Evolutionary conservation across 2,888 invertebrate species (phyloP).

Genomic region (Nomada fucata): DNA sequence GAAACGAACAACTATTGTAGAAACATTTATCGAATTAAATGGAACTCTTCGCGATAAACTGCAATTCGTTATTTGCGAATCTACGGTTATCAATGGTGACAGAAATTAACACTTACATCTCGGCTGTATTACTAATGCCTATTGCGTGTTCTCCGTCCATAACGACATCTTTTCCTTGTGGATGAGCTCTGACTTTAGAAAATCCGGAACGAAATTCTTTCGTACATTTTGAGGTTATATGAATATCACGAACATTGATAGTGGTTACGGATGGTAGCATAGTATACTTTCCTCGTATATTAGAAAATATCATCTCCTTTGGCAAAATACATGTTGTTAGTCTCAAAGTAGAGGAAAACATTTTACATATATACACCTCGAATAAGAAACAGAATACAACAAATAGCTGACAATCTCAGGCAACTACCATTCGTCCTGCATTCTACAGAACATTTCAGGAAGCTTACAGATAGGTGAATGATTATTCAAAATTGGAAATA

Average conservation of each 20-base stretch:
- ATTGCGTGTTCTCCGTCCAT: conserved; percentile 24
- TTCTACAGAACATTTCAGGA: neutral
- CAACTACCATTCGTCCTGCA: neutral
- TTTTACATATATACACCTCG: conserved; percentile 10
- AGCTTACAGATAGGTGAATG: neutral
- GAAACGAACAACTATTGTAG: conserved; percentile 67
- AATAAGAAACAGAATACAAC: neutral
- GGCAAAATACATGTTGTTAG: neutral
- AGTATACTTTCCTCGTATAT: neutral
- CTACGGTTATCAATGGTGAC: neutral
- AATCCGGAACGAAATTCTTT: conserved; percentile 24
- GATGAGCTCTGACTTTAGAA: neutral
- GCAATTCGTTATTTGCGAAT: neutral
- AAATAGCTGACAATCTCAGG: no score
- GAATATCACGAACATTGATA: conserved; percentile 35
- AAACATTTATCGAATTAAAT: neutral
- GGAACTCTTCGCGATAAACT: neutral
- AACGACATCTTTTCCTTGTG: neutral
- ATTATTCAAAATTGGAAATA: no score
- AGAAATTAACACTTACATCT: neutral
- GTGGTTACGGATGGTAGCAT: neutral
- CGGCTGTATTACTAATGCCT: fast-evolving
- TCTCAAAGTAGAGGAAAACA: conserved; percentile 40
- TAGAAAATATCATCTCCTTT: neutral
- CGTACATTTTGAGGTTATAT: conserved; percentile 42